Percentiles rank a stretch among this genome's conserved stretches.
phyloP scores from a whole-genome alignment of 64 coral and sea anemone genomes.

The Montipora cactus region DNA sequence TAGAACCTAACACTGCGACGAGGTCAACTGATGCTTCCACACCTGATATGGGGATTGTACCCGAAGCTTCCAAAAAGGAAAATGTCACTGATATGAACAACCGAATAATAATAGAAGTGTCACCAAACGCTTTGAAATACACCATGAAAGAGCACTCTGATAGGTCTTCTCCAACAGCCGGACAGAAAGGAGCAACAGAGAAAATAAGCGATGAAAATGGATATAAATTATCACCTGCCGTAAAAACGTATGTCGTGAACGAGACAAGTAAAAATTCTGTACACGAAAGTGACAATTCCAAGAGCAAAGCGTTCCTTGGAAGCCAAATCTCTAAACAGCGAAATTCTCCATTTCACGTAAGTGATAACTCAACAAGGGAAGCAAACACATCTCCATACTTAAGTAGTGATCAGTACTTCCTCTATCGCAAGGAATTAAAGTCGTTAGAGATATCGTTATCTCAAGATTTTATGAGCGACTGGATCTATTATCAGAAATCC shows the following conservation, averaged over 20 bases:
- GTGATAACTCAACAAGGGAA: neutral
- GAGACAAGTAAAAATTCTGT: neutral
- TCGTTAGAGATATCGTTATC: slow-evolving; percentile 79
- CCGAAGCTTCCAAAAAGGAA: slow-evolving; percentile 20
- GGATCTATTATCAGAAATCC: slow-evolving; percentile 93
- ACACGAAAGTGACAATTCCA: neutral
- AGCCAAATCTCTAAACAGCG: neutral
- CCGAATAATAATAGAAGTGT: slow-evolving; percentile 20
- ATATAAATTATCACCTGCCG: neutral
- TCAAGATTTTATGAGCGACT: slow-evolving; percentile 74
- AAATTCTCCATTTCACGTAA: neutral
- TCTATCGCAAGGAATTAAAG: slow-evolving; percentile 57
- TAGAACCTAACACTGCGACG: neutral
- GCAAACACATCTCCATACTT: neutral
- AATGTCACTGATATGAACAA: slow-evolving; percentile 31
- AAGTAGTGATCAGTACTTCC: neutral
- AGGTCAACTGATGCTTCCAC: neutral
- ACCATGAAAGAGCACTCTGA: slow-evolving; percentile 10
- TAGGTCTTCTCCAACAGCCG: neutral
- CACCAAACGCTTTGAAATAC: slow-evolving; percentile 13
- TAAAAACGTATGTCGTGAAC: neutral
- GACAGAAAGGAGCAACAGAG: neutral
- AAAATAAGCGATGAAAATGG: neutral
- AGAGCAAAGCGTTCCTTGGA: neutral
- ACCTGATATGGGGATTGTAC: too few relatives aligned